Conservation (phyloP, 1,140 invertebrate genomes). For the Caenorhabditis latens region DNA sequence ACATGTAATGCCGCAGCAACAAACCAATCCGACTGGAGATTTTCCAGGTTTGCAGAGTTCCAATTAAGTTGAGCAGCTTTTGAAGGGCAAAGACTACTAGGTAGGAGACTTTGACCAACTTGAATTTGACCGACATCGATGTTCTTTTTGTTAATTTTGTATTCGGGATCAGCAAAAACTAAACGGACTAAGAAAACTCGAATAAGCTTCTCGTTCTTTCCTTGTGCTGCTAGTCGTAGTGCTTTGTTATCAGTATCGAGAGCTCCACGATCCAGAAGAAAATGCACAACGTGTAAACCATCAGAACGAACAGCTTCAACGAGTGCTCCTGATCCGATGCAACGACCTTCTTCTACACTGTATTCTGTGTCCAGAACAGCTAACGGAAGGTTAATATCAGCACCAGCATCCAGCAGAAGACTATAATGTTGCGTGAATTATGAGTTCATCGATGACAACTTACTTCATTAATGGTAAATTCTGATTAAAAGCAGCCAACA, state of each 20-base stretch:
- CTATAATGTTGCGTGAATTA: not conserved
- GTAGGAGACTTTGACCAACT: conserved; percentile 70
- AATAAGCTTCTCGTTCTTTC: conserved; percentile 64
- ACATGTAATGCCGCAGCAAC: conserved; percentile 86
- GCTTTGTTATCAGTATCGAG: conserved; percentile 89
- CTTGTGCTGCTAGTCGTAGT: conserved; percentile 79
- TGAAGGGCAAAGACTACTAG: conserved; percentile 85
- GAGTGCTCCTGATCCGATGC: conserved; percentile 81
- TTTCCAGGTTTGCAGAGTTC: conserved; percentile 85
- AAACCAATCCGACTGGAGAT: conserved; percentile 86
- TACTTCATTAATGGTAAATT: conserved; percentile 59
- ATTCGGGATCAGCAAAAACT: conserved; percentile 70
- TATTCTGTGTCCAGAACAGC: conserved; percentile 72
- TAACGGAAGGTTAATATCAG: conserved; percentile 79
- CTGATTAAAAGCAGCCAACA: conserved; percentile 66
- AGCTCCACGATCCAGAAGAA: conserved; percentile 85
- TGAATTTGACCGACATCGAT: conserved; percentile 80
- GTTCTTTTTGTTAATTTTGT: conserved; percentile 86
- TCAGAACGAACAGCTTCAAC: conserved; percentile 85
- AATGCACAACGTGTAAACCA: conserved; percentile 79
- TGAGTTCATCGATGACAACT: no score
- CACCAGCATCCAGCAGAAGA: conserved; percentile 83
- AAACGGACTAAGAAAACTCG: conserved; percentile 66
- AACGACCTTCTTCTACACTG: conserved; percentile 57
- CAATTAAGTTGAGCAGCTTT: conserved; percentile 93